Conservation (phyloP, 2,888 invertebrate species). For the Cotesia congregata region DNA sequence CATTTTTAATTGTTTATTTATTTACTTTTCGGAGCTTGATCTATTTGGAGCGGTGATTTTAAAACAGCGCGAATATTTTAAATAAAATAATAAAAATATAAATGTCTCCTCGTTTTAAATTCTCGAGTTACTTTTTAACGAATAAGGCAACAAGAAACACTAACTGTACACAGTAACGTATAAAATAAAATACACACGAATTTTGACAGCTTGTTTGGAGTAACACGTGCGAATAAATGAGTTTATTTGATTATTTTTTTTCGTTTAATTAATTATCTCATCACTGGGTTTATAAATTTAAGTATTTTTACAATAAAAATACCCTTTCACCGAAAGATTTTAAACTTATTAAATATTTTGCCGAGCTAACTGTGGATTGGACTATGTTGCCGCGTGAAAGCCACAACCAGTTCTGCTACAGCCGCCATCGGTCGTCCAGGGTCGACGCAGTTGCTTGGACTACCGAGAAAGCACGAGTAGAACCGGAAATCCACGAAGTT, state of each 20-base stretch:
- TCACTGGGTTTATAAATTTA: not conserved
- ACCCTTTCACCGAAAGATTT: not conserved
- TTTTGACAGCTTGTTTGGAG: constrained; percentile 27
- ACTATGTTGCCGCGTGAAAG: constrained; percentile 62
- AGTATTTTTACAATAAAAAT: not conserved
- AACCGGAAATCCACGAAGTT: constrained; percentile 51
- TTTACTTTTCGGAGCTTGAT: not conserved
- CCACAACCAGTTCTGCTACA: constrained; percentile 65
- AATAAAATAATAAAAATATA: too few species aligned
- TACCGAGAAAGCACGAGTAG: not conserved
- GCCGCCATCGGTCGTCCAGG: constrained; percentile 64
- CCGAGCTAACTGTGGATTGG: constrained; percentile 23
- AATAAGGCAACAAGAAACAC: constrained; percentile 3
- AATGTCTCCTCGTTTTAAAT: too few species aligned
- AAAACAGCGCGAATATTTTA: too few species aligned
- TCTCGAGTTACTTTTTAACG: not conserved
- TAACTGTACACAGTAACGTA: constrained; percentile 7
- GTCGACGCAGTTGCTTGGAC: constrained; percentile 55
- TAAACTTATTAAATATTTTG: not conserved
- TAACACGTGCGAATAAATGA: constrained; percentile 13
- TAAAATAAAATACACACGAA: not conserved
- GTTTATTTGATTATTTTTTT: not conserved
- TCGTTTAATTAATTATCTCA: not conserved
- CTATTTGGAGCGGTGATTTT: too few species aligned
- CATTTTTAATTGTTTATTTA: not conserved